A percentile compares a stretch with the other conserved stretches of the same genome.
phyloP scores from a whole-genome alignment of 2,888 invertebrate species.

The Tetanocera ferruginea region DNA sequence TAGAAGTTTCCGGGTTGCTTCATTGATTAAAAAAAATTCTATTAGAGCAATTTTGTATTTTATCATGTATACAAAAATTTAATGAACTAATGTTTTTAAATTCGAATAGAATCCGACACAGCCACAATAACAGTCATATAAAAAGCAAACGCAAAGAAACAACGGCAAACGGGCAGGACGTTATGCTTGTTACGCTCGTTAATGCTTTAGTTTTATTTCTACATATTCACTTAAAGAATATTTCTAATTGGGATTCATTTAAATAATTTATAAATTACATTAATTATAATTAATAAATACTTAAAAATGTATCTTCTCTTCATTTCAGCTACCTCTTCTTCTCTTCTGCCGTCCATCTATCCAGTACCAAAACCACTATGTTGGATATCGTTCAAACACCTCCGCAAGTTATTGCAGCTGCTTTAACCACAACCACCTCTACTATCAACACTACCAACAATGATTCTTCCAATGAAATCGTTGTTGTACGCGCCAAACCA shows the following conservation, averaged over 20 bases:
- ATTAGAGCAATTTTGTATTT: no score
- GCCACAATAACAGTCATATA: neutral
- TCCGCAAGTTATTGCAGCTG: constrained; percentile 24
- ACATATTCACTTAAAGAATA: neutral
- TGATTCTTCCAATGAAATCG: constrained; percentile 51
- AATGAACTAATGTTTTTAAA: no score
- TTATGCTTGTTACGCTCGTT: neutral
- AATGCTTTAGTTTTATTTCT: neutral
- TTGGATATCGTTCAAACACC: constrained; percentile 60
- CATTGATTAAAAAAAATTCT: no score
- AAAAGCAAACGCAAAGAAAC: no score
- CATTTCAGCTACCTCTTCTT: neutral
- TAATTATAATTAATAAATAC: neutral
- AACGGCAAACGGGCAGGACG: no score
- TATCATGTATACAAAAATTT: no score
- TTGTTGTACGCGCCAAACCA: constrained; percentile 84
- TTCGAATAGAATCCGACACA: neutral
- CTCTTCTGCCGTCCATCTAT: constrained; percentile 6
- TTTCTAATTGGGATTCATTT: neutral
- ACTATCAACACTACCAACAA: neutral
- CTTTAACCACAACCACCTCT: neutral
- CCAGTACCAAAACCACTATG: constrained; percentile 50
- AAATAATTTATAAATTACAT: neutral
- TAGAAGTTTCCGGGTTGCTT: no score
- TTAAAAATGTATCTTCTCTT: no score